Evolutionary conservation across 2,797 vertebrate genomes (phyloP).

Genomic region (Syngnathus rostellatus): DNA sequence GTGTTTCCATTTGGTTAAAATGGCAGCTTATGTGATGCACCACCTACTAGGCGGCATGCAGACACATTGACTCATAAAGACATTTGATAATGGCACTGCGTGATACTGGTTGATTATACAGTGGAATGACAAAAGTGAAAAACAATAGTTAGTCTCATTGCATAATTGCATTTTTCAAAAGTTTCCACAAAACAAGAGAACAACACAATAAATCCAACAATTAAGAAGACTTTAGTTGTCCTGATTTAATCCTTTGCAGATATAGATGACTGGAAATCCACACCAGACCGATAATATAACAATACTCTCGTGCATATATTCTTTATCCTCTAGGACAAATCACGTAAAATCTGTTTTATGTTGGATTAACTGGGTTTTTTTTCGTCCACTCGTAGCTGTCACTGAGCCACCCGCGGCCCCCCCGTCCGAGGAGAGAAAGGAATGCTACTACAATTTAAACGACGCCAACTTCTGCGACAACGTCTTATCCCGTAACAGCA

Average conservation of each 20-base stretch:
- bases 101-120: slow-evolving; percentile 3
- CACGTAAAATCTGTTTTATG: no score
- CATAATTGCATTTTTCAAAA: background rate
- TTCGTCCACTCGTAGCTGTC: slow-evolving; percentile 11
- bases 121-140: background rate
- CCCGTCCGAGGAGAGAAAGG: slow-evolving; percentile 52
- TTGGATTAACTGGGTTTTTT: background rate
- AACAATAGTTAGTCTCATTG: slow-evolving; percentile 2
- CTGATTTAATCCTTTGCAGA: background rate
- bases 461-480: slow-evolving; percentile 68
- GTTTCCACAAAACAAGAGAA: background rate
- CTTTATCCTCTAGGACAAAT: no score
- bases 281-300: no score
- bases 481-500: slow-evolving; percentile 67
- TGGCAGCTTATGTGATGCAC: slow-evolving; percentile 49
- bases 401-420: background rate
- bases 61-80: slow-evolving; percentile 10
- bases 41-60: slow-evolving; percentile 38
- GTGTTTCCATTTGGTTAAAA: slow-evolving; percentile 71
- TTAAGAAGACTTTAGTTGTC: background rate
- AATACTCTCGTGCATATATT: no score
- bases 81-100: slow-evolving; percentile 5
- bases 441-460: slow-evolving; percentile 71
- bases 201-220: background rate
- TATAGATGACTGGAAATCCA: background rate